A percentile compares a stretch with the other conserved stretches of the same genome.
Evolutionary conservation across 2,888 invertebrate species (phyloP).

Genomic region (Limenitis arthemis): DNA sequence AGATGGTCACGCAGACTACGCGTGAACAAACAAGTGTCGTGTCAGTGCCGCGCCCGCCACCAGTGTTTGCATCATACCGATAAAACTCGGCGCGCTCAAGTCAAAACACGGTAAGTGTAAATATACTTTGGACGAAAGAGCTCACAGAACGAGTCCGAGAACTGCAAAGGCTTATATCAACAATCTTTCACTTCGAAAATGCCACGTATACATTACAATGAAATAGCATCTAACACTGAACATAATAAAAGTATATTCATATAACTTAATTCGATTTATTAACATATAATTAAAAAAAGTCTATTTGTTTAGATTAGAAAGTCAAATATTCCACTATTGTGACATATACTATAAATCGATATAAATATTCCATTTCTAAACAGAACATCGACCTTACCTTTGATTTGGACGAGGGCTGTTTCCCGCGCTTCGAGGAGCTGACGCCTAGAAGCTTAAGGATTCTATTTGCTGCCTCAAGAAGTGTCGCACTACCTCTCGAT

Average conservation of each 20-base stretch:
- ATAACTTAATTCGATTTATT: too few relatives aligned
- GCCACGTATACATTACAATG: constrained; percentile 9
- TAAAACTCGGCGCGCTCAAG: constrained; percentile 25
- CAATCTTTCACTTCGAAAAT: constrained; percentile 22
- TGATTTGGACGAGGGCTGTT: constrained; percentile 68
- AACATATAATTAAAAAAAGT: too few relatives aligned
- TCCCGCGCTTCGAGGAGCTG: constrained; percentile 69
- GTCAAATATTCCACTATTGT: too few relatives aligned
- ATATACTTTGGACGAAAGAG: constrained; percentile 47
- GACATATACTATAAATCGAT: background rate
- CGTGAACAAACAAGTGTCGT: constrained; percentile 67
- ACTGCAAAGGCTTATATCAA: constrained; percentile 51
- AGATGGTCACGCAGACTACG: constrained; percentile 56
- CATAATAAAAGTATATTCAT: too few relatives aligned
- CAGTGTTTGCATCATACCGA: constrained; percentile 31
- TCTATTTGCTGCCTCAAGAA: constrained; percentile 69
- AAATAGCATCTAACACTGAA: too few relatives aligned
- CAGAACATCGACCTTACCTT: constrained; percentile 51
- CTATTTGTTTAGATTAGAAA: too few relatives aligned
- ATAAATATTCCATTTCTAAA: background rate
- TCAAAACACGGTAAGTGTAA: constrained; percentile 20
- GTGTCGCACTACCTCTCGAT: constrained; percentile 70
- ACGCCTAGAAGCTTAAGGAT: constrained; percentile 68
- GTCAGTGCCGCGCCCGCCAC: constrained; percentile 37
- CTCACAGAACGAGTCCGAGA: constrained; percentile 17